Base-by-base conservation (phyloP, 1,140 invertebrate species). In the Drosophila kepulauana region DNA sequence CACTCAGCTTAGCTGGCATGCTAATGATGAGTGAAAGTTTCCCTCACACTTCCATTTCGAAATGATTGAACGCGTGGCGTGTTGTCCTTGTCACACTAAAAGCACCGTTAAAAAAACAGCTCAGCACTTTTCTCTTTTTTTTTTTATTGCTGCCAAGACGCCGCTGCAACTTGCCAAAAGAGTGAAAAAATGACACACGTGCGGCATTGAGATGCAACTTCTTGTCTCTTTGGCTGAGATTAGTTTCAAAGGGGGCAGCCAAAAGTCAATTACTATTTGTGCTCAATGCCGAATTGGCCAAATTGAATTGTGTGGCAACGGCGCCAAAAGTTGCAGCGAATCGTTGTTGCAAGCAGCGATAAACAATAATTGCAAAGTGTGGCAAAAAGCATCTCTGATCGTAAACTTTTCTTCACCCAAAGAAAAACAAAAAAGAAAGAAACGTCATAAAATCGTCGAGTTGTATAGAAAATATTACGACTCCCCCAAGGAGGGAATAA, bases 351-450 rank as follows among this genome's bases (percentile, higher is more conserved):
- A 20, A 20, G 20, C 15, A 7, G 16, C 46, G 16, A 30, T 33
- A 33, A 52, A 52, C 51, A 52, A 52, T 52, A 52, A 52, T 30
- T 54, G 51, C 51, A 54, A 33, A 38, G 35, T 38, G 25, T 52
- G n/a, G 16, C 15, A 11, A 20, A 20, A 6, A 16, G 46, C 46
- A 25, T 13, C 11, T 54, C 6, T 52, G 3, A 35, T 33, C 51
- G 51, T 33, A 33, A 35, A 54, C 30, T 54, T 54, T 33, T 54
- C 30, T 30, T 52, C n/a, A 25, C 20, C 3, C 20, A 25, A 25
- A 25, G 20, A 51, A 20, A 28, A 28, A 20, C 49, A 16, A 30
- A 7, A 33, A 33, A 3, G 38, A 52, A 7, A 52, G 25, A 54
- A 35, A 54, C 33, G 28, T 54, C 51, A 33, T 54, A 54, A 54